These are phyloP conservation scores for Autographa gamma DNA, from an alignment of 2,888 invertebrate species.

Conservation along the genomic window DNA sequence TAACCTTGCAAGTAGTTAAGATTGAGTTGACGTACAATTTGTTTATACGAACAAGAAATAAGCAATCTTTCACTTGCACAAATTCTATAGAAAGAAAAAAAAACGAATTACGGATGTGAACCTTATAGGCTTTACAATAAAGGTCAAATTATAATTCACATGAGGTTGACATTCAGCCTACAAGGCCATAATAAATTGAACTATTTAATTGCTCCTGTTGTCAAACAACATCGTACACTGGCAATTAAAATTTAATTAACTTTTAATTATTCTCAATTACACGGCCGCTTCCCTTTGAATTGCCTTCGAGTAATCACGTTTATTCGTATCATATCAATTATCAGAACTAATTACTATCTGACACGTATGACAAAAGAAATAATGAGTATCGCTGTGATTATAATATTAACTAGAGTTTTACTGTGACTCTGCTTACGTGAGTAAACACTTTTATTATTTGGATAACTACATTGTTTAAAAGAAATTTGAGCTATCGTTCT, in stretches of 20 bases:
- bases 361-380: not conserved
- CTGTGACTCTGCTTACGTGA: not conserved
- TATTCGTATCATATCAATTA: conserved; percentile 12
- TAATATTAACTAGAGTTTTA: not conserved
- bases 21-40: too few relatives aligned
- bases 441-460: too few relatives aligned
- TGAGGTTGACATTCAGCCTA: not conserved
- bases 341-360: conserved; percentile 15
- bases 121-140: too few relatives aligned
- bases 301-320: not conserved
- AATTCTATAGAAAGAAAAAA: too few relatives aligned
- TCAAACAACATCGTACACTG: not conserved
- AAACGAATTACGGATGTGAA: too few relatives aligned
- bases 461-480: too few relatives aligned
- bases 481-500: too few relatives aligned
- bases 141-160: not conserved
- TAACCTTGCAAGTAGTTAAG: too few relatives aligned
- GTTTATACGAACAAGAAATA: too few relatives aligned
- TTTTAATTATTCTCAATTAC: conserved; percentile 26
- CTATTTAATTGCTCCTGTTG: not conserved
- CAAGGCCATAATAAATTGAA: not conserved
- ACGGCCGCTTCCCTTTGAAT: conserved; percentile 8
- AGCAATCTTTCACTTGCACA: too few relatives aligned
- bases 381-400: not conserved
- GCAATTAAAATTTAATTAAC: conserved; percentile 1